Conservation (phyloP, 2,797 vertebrate species). For the Trachops cirrhosus region DNA sequence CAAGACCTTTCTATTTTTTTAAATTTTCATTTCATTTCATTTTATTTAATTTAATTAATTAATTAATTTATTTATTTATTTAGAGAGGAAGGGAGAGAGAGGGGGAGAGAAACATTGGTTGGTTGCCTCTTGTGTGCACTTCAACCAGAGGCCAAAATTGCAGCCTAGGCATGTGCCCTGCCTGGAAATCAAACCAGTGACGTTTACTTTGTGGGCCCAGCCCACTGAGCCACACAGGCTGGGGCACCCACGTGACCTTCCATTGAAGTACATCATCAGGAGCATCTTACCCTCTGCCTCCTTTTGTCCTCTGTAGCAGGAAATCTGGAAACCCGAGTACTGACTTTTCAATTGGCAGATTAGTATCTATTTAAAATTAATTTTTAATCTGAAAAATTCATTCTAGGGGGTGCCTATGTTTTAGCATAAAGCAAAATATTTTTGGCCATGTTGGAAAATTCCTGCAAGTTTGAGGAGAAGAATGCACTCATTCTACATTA, state of each 20-base stretch:
- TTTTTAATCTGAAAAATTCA: conserved; percentile 42
- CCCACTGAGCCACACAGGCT: background rate
- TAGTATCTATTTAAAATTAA: conserved; percentile 31
- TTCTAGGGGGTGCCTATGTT: background rate
- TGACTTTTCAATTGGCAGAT: conserved; percentile 59
- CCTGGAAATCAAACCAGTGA: too few relatives aligned
- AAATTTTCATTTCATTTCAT: too few relatives aligned
- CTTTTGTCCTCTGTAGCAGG: background rate
- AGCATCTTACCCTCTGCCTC: background rate
- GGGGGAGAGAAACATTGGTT: too few relatives aligned
- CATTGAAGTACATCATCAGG: background rate
- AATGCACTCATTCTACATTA: background rate
- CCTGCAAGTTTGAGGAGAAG: background rate
- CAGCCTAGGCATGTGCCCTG: too few relatives aligned
- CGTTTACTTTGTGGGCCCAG: too few relatives aligned
- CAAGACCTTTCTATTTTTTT: background rate
- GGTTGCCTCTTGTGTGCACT: too few relatives aligned
- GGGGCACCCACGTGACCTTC: background rate
- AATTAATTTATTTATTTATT: too few relatives aligned
- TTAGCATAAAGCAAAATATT: conserved; percentile 19
- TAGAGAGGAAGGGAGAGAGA: too few relatives aligned
- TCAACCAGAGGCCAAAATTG: too few relatives aligned
- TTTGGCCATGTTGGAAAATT: background rate
- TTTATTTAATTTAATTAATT: too few relatives aligned
- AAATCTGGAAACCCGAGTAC: background rate